Evolutionary conservation across 1,140 invertebrate species (phyloP), one percentile per base, ranked within the genome.

Genomic region (Globodera rostochiensis): DNA sequence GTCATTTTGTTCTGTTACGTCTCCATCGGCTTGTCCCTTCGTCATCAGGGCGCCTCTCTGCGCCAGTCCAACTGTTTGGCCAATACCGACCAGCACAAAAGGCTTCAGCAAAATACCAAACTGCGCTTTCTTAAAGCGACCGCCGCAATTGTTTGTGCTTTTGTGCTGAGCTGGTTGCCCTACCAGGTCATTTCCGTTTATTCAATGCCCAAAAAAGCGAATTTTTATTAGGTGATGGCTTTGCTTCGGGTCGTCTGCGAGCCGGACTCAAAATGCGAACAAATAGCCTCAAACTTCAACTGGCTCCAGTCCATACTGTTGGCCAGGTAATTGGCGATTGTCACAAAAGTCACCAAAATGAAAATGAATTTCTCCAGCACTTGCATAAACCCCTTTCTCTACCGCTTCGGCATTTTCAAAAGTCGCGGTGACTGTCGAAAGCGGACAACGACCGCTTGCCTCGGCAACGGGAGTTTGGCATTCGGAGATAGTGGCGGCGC

Each of bases 361-460:
- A 9, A 76, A 50, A 21, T 9, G 47, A 57, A 36, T 76, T 78
- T 49, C n/a, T 73, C 50, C 67, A 87, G 86, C 75, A 88, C 86
- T 15, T 87, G 86, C 80, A 87, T 87, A 50, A 87, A 87, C 66
- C 86, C 86, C 57, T 87, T 87, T 46, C 77, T 87, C n/a, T 87
- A 87, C 76, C 73, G 79, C n/a, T 87, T 87, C 75, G 83, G 84
- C 50, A 79, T 80, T 36, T 84, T 84, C 64, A 85, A 76, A 66
- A 81, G 80, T 64, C 69, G 81, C 67, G 60, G 74, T 4, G 74
- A 78, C 4, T 45, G 53, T 21, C 46, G 70, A 6, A 79, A 79
- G 79, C 67, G 78, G 69, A 47, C 69, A 11, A 71, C 67, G 3
- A 21, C n/a, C 19, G 67, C 67, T 21, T 69, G 67, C 2, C n/a